phyloP scores from a whole-genome alignment of 2,113 vertebrate species.

The Pipra filicauda region DNA sequence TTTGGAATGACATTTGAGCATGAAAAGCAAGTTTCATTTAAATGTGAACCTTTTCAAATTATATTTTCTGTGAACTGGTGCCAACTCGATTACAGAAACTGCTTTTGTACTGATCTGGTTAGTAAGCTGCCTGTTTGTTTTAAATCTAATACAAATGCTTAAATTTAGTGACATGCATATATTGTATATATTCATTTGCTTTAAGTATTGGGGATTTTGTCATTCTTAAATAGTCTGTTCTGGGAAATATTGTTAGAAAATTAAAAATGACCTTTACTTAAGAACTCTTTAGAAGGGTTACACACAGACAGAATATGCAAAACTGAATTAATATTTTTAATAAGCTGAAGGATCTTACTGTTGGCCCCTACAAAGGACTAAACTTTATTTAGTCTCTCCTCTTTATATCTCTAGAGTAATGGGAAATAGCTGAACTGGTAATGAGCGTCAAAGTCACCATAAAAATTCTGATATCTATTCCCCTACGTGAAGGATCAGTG shows the following conservation, averaged over 20 bases:
- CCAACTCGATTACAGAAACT: conserved; percentile 41
- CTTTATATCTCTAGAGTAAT: background rate
- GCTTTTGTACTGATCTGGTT: conserved; percentile 45
- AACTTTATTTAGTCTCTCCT: background rate
- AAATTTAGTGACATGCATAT: background rate
- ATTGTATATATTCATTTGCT: background rate
- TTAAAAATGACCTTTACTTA: background rate
- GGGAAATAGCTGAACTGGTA: background rate
- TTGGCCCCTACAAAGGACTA: background rate
- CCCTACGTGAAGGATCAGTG: background rate
- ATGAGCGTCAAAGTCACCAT: background rate
- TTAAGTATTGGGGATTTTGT: background rate
- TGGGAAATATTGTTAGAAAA: background rate
- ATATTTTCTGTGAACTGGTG: conserved; percentile 47
- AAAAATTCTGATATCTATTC: background rate
- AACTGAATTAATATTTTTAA: background rate
- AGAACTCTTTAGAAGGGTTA: background rate
- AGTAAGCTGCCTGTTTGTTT: conserved; percentile 45
- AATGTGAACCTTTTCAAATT: conserved; percentile 59
- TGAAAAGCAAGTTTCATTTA: conserved; percentile 40
- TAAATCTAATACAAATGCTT: conserved; percentile 41
- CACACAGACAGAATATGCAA: background rate
- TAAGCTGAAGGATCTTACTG: background rate
- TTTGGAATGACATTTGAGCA: conserved; percentile 26
- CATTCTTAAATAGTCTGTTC: background rate